Base-by-base conservation (phyloP, 2,797 vertebrate genomes). In the Rhadinocentrus ornatus region DNA sequence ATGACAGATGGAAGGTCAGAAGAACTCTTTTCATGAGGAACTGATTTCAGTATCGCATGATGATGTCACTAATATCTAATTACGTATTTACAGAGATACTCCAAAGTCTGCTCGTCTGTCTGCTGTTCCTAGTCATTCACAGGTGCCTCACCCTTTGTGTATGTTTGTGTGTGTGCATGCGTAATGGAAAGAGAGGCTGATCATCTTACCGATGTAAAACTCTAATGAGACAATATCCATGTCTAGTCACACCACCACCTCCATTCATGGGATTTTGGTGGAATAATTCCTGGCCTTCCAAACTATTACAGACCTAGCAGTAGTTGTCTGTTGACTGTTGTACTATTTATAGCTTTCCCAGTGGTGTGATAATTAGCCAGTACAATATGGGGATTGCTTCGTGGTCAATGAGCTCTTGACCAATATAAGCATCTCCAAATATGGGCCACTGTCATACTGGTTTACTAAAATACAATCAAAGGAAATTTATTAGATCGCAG, bases 31-130 rank as follows among this genome's bases (percentile, higher is more conserved):
- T 89, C 79, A 84, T 6, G 71, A 84, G 71, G 77, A 90, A 87
- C 80, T 86, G 88, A 91, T 91, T 92, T 93, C 85, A 88, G 59
- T 92, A 93, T 91, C 85, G 94, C 94, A 95, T 94, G 94, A 93
- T 93, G 92, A 94, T 94, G 92, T 93, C 92, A 94, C 90, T 86
- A 90, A 88, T 93, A 93, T 90, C 81, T 82, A 90, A 88, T 90
- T 91, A 88, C 81, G 81, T 93, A 92, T 92, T 93, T 91, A 91
- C 87, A 86, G 82, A 93, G 85, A 88, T 91, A 92, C 89, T 93
- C 91, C 92, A 92, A 93, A 93, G 92, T 92, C 87, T 92, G 88
- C 91, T 91, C 83, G 88, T 91, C 80, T 88, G 89, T 90, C 88
- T 84, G 91, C 79, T 86, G 85, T 92, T 81, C 86, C 88, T 73